Percentiles rank a stretch among this genome's conserved stretches.
phyloP scores from a whole-genome alignment of 2,113 vertebrate species.

The Antechinus flavipes region DNA sequence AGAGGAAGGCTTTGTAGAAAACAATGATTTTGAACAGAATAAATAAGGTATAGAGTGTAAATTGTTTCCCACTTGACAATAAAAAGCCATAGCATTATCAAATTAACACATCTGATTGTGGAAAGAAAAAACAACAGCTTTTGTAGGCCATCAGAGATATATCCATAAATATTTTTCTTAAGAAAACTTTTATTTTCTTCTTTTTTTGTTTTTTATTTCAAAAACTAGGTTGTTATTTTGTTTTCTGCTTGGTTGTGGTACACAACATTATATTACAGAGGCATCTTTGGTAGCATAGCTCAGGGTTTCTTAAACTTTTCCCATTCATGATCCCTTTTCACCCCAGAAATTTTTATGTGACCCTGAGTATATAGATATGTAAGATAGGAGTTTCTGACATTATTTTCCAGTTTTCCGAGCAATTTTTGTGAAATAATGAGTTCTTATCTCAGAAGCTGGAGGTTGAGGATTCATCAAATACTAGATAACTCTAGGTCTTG shows the following conservation, averaged over 20 bases:
- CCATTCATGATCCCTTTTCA: too few species aligned
- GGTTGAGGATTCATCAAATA: too few species aligned
- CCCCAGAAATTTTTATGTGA: too few species aligned
- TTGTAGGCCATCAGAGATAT: not conserved
- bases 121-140: not conserved
- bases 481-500: too few species aligned
- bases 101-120: not conserved
- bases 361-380: too few species aligned
- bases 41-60: not conserved
- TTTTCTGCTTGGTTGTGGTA: not conserved
- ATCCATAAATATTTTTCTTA: not conserved
- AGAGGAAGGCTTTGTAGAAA: not conserved
- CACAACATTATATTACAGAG: not conserved
- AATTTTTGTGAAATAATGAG: too few species aligned
- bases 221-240: rapidly evolving
- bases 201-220: not conserved
- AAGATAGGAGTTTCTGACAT: too few species aligned
- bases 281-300: not conserved
- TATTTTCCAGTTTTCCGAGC: too few species aligned
- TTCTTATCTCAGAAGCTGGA: too few species aligned
- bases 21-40: not conserved
- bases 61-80: not conserved
- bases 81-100: not conserved
- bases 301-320: too few species aligned
- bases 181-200: not conserved